These are phyloP conservation scores for Acanthaster planci DNA, from an alignment of 35 echinoderm and acorn worm species.

Conservation along the genomic window DNA sequence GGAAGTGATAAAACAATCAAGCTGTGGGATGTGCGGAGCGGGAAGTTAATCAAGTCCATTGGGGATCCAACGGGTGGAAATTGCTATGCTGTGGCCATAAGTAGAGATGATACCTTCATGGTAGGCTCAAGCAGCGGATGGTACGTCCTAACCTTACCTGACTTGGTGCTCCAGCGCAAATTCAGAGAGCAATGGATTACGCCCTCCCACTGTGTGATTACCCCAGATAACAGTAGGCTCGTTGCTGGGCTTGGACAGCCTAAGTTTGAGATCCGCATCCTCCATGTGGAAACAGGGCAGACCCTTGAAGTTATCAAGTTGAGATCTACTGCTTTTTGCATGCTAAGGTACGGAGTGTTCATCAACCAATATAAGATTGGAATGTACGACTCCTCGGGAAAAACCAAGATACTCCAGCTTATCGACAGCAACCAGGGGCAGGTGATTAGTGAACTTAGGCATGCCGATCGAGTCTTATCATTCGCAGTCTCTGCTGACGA, in stretches of 20 bases:
- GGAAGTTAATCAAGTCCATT: constrained; percentile 4
- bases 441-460: neutral
- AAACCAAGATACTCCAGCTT: constrained; percentile 29
- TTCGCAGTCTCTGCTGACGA: constrained; percentile 25
- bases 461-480: neutral
- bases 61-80: neutral
- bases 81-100: constrained; percentile 13
- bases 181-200: neutral
- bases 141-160: constrained; percentile 21
- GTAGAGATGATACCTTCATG: constrained; percentile 26
- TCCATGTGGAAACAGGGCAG: neutral
- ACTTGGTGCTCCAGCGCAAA: neutral
- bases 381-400: constrained; percentile 28
- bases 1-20: constrained; percentile 6
- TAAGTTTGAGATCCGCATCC: constrained; percentile 13
- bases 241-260: constrained; percentile 12
- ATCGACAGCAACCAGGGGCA: neutral
- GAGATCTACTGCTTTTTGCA: neutral
- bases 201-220: constrained; percentile 14
- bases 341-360: constrained; percentile 21
- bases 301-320: constrained; percentile 3
- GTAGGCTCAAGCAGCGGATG: neutral
- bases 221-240: constrained; percentile 6
- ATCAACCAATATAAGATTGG: constrained; percentile 1
- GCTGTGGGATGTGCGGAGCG: constrained; percentile 18